phyloP scores from a whole-genome alignment of 2,113 vertebrate genomes.

The Hylia prasina region DNA sequence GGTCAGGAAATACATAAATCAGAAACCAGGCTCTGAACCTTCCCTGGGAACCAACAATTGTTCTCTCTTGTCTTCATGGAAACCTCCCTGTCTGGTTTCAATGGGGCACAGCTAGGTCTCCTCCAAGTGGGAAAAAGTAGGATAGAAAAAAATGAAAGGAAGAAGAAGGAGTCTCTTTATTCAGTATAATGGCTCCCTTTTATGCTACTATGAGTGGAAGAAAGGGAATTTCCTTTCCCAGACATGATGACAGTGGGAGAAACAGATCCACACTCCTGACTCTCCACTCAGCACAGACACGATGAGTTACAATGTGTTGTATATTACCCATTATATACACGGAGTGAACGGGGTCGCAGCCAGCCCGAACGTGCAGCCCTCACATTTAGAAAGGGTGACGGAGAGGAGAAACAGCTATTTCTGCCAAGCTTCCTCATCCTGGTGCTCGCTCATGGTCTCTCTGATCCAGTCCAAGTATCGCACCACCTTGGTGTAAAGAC shows the following conservation, averaged over 20 bases:
- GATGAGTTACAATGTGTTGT: background rate
- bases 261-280: background rate
- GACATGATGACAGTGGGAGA: background rate
- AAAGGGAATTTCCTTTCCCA: background rate
- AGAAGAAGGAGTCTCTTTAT: background rate
- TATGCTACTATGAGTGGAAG: background rate
- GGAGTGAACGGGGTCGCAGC: background rate
- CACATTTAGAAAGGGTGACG: background rate
- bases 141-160: background rate
- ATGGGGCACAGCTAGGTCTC: background rate
- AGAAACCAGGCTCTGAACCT: background rate
- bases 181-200: background rate
- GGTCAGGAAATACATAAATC: background rate
- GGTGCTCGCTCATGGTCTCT: constrained; percentile 67
- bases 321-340: background rate
- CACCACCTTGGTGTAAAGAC: constrained; percentile 85
- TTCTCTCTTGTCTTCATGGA: background rate
- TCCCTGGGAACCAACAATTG: background rate
- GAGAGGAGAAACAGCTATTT: background rate
- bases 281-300: background rate
- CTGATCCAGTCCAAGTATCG: constrained; percentile 88
- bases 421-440: background rate
- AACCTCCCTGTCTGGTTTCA: background rate
- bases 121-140: background rate
- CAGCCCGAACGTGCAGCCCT: background rate